Evolutionary conservation across 2,113 vertebrate species (phyloP), one percentile per base, ranked within the genome.

Genomic region (Ariopsis seemanni): DNA sequence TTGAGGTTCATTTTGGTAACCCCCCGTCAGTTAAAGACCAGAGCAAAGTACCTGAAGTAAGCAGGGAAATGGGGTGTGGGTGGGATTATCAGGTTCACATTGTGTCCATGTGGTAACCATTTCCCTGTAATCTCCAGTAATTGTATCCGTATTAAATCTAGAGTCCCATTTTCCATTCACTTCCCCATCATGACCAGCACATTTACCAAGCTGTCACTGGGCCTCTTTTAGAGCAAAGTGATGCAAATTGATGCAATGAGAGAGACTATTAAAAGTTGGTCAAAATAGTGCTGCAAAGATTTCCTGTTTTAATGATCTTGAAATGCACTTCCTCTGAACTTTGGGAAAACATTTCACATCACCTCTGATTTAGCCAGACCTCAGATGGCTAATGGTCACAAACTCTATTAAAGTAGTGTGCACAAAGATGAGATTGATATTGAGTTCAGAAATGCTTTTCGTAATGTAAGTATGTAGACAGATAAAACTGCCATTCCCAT

Each of bases 21-120:
- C 69, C 58, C 34, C 67, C n/a, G 48, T 63, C 27, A 82, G 78
- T 58, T 80, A 90, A 85, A 74, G 93, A 95, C 95, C 95, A 96
- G 92, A 95, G 95, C 95, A 96, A 96, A 96, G 96, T 95, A 96
- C 95, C 95, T 96, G 83, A 78, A 58, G 74, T 84, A 53, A 83
- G 27, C 55, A 79, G 94, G 95, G 94, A 94, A 93, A 95, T 95
- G 94, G 95, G 94, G 94, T 52, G 71, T 12, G 94, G 95, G 93
- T 93, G 94, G 95, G 94, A 95, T 96, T 95, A 96, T 95, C 95
- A 95, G 95, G 93, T 96, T 95, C 95, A 93, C 94, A 94, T 94
- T 96, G 94, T 92, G 94, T 94, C 95, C 96, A 97, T 97, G 95
- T 97, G 96, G 96, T 95, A 97, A 95, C 95, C 94, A 97, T 97